A percentile compares a stretch with the other conserved stretches of the same genome.
These are phyloP conservation scores for Tetramorium simillimum DNA, from an alignment of 1,140 invertebrate genomes.

Conservation along the genomic window DNA sequence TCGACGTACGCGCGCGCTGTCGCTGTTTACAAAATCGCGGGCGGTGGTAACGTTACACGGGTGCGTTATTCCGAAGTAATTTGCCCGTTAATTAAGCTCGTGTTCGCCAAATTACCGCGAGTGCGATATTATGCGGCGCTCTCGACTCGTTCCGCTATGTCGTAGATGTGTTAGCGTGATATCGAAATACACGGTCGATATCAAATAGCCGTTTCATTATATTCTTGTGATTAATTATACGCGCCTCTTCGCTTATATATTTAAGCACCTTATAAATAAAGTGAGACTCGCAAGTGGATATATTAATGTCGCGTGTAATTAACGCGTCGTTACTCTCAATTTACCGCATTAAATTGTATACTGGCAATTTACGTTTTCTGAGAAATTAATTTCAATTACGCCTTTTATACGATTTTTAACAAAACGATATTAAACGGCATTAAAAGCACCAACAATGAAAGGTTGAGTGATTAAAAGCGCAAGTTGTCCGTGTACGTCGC, in stretches of 20 bases:
- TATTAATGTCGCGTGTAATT: not conserved
- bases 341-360: not conserved
- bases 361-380: not conserved
- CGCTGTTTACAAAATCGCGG: conserved; percentile 25
- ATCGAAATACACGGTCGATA: conserved; percentile 2
- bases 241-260: not conserved
- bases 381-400: not conserved
- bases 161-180: conserved; percentile 9
- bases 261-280: not conserved
- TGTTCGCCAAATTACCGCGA: conserved; percentile 23
- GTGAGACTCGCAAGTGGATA: not conserved
- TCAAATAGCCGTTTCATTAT: not conserved
- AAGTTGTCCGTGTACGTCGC: not conserved
- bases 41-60: not conserved
- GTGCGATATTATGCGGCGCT: conserved; percentile 20
- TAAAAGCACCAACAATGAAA: not conserved
- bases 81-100: conserved; percentile 49
- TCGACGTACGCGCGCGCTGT: not conserved
- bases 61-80: conserved; percentile 37
- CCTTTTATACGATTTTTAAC: not conserved
- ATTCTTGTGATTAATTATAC: conserved; percentile 34
- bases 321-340: not conserved
- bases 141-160: conserved; percentile 23
- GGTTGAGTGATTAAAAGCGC: not conserved
- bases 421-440: not conserved